Evolutionary conservation across 1,140 invertebrate species (phyloP).

Genomic region (Drosophila miranda): DNA sequence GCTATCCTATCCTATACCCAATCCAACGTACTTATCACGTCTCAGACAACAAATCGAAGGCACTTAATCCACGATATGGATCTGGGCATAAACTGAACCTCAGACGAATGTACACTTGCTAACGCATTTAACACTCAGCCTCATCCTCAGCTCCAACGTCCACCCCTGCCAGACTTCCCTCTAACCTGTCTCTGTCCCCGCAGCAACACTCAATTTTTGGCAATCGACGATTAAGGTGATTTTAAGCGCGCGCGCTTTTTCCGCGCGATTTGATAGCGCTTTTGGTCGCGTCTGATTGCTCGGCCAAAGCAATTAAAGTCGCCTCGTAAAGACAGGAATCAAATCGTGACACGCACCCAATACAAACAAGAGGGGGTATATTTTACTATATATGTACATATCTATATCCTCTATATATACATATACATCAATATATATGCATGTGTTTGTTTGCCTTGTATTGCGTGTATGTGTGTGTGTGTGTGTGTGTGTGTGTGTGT

Average conservation of each 20-base stretch:
- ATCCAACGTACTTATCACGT: too few relatives aligned
- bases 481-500: slow-evolving; percentile 23
- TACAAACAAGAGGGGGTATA: not conserved
- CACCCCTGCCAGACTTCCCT: not conserved
- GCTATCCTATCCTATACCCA: too few relatives aligned
- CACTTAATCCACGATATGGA: not conserved
- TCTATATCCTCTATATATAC: not conserved
- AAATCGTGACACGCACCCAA: slow-evolving; percentile 21
- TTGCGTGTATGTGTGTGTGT: not conserved
- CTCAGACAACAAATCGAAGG: too few relatives aligned
- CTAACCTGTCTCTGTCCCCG: not conserved
- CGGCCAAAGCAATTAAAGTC: slow-evolving; percentile 67
- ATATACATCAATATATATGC: not conserved
- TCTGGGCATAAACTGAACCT: slow-evolving; percentile 24
- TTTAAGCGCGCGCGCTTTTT: slow-evolving; percentile 56
- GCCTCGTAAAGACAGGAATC: slow-evolving; percentile 49
- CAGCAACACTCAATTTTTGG: not conserved
- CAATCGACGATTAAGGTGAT: slow-evolving; percentile 56
- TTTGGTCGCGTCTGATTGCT: slow-evolving; percentile 70
- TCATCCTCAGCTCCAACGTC: not conserved
- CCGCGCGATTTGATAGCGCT: slow-evolving; percentile 72
- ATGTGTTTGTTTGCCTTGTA: not conserved
- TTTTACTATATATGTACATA: not conserved
- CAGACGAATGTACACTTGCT: slow-evolving; percentile 48
- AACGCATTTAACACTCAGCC: slow-evolving; percentile 63